Percentiles rank a stretch among this genome's conserved stretches.
These are phyloP conservation scores for Gastracanthus pulcherrimus DNA, from an alignment of 2,888 invertebrate genomes.

Conservation along the genomic window DNA sequence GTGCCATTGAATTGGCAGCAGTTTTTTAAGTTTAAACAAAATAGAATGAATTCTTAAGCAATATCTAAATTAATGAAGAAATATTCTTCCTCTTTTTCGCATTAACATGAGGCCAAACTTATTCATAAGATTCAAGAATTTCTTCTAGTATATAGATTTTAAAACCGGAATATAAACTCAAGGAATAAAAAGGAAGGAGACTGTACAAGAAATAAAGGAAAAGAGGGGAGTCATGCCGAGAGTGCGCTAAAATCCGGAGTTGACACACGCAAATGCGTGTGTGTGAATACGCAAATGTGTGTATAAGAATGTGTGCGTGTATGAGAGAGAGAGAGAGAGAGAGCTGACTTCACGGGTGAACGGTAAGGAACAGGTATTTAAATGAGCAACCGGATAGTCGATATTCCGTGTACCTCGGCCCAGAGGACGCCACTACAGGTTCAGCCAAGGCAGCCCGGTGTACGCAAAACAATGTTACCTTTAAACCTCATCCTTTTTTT, in stretches of 20 bases:
- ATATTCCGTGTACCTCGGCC: conserved; percentile 62
- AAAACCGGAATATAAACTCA: conserved; percentile 16
- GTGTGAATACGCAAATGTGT: conserved; percentile 30
- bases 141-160: neutral
- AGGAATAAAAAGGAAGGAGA: neutral
- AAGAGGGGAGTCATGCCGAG: neutral
- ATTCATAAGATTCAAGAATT: neutral
- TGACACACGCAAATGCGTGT: conserved; percentile 15
- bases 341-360: conserved; percentile 61
- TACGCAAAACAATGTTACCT: neutral
- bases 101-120: neutral
- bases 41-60: too few species aligned
- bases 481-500: neutral
- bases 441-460: conserved; percentile 43
- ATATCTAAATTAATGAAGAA: too few species aligned
- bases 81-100: neutral
- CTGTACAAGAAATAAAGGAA: neutral
- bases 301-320: neutral
- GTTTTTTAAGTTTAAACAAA: too few species aligned
- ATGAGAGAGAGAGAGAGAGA: neutral
- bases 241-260: conserved; percentile 20
- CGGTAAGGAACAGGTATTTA: conserved; percentile 72
- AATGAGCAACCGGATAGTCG: conserved; percentile 71
- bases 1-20: too few species aligned
- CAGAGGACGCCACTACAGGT: conserved; percentile 71